phyloP scores from a whole-genome alignment of 2,113 vertebrate species.

The Phrynocephalus versicolor region DNA sequence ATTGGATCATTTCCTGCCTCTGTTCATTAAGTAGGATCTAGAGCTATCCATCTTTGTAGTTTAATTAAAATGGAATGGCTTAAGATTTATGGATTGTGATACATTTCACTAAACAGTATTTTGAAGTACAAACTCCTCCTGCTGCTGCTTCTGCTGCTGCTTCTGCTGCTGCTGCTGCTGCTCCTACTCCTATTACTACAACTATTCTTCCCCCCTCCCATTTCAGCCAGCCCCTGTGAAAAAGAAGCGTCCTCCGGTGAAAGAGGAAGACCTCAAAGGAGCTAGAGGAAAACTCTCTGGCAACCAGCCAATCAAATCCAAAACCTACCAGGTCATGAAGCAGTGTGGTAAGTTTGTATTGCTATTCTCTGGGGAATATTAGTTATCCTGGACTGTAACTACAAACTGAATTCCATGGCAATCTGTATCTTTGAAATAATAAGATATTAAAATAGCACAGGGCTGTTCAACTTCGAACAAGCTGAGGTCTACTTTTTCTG shows the following conservation, averaged over 20 bases:
- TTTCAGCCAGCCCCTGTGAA: constrained; percentile 77
- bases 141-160: too few relatives aligned
- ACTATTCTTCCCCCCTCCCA: not conserved
- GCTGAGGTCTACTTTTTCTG: too few relatives aligned
- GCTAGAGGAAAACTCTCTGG: constrained; percentile 87
- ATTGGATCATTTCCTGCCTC: too few relatives aligned
- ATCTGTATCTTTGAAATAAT: not conserved
- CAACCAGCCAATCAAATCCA: constrained; percentile 93
- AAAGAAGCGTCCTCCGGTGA: constrained; percentile 93
- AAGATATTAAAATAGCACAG: not conserved
- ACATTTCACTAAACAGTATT: not conserved
- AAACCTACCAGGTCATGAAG: constrained; percentile 96
- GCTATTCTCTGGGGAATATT: not conserved
- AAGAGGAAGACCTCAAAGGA: constrained; percentile 95
- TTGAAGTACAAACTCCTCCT: not conserved
- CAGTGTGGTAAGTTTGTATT: constrained; percentile 85
- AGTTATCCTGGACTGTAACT: not conserved
- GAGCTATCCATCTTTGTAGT: too few relatives aligned
- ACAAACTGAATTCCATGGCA: not conserved
- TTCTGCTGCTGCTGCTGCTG: too few relatives aligned
- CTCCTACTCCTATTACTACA: too few relatives aligned
- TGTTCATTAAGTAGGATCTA: too few relatives aligned
- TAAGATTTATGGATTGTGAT: not conserved
- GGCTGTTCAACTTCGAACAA: too few relatives aligned
- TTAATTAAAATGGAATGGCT: not conserved